Conservation (phyloP, 2,888 invertebrate genomes). For the Orchesella flavescens region DNA sequence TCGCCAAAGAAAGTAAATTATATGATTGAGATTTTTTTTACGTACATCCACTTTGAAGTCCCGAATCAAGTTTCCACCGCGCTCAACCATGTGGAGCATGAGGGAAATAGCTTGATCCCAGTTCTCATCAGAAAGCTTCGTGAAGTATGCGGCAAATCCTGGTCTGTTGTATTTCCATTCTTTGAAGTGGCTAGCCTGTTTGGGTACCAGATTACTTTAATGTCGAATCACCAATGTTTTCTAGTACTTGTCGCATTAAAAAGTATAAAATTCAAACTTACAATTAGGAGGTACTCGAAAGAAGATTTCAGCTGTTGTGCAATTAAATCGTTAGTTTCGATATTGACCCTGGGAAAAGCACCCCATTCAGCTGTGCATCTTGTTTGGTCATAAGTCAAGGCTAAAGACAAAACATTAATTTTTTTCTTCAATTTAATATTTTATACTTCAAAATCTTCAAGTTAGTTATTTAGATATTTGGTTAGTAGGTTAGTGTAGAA, state of each 20-base stretch:
- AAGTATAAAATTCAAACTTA: constrained; percentile 34
- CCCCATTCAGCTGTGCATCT: constrained; percentile 62
- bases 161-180: constrained; percentile 66
- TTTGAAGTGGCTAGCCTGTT: constrained; percentile 68
- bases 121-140: constrained; percentile 66
- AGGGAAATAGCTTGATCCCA: constrained; percentile 68
- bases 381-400: constrained; percentile 5
- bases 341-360: constrained; percentile 57
- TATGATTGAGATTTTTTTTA: too few species aligned
- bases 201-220: background rate
- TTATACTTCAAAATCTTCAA: too few species aligned
- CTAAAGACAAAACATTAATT: background rate
- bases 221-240: background rate
- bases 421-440: too few species aligned
- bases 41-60: constrained; percentile 52
- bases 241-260: background rate
- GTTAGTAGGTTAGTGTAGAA: background rate
- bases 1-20: background rate
- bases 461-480: too few species aligned
- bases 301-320: constrained; percentile 62
- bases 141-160: constrained; percentile 68
- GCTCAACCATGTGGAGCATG: constrained; percentile 62
- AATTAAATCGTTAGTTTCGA: constrained; percentile 52
- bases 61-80: constrained; percentile 51
- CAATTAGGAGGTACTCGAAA: constrained; percentile 67